phyloP scores from a whole-genome alignment of 2,888 invertebrate genomes.

The Athetis lepigone region DNA sequence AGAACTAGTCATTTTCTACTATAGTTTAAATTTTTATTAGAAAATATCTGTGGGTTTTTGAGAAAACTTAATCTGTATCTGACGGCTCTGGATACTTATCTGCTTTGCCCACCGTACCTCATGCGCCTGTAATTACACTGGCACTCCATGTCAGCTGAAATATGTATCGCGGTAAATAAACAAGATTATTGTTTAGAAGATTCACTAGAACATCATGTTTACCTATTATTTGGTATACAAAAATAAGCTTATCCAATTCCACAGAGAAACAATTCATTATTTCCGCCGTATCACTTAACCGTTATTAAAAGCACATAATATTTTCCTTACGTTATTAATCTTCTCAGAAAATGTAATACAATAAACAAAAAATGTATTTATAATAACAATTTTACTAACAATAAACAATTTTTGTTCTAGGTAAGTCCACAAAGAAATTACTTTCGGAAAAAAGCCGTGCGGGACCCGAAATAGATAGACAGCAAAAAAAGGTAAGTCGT shows the following conservation, averaged over 20 bases:
- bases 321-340: not conserved
- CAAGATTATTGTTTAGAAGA: no score
- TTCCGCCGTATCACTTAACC: not conserved
- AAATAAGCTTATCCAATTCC: not conserved
- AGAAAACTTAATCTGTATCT: no score
- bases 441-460: conserved; percentile 55
- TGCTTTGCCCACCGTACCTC: no score
- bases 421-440: conserved; percentile 67
- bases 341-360: conserved; percentile 7
- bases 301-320: conserved; percentile 4
- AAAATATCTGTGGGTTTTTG: no score
- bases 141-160: no score
- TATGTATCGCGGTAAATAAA: no score
- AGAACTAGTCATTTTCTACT: no score
- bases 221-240: not conserved
- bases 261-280: not conserved
- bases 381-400: conserved; percentile 30
- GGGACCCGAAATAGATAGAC: conserved; percentile 60
- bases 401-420: conserved; percentile 66
- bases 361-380: conserved; percentile 4
- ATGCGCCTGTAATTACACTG: no score
- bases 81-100: no score
- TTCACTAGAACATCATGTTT: no score
- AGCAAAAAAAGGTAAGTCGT: conserved; percentile 71
- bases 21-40: no score